These are phyloP conservation scores for Torymus auratus DNA, from an alignment of 2,888 invertebrate species.

Conservation along the genomic window DNA sequence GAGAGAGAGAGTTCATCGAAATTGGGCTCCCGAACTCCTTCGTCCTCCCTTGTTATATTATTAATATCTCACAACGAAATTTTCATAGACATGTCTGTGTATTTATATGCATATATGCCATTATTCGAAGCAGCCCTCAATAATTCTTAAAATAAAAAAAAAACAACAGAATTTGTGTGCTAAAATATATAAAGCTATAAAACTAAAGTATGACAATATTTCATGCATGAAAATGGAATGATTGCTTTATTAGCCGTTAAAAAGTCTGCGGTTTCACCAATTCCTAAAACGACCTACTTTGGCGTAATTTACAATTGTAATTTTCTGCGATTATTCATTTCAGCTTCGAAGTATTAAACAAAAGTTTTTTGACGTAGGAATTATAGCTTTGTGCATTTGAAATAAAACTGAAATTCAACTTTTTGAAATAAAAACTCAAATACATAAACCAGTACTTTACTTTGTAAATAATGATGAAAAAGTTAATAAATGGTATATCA, in stretches of 20 bases:
- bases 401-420: too few species aligned
- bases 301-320: conserved; percentile 19
- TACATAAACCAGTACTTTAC: too few species aligned
- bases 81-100: too few species aligned
- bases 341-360: neutral
- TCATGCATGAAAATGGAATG: neutral
- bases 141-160: neutral
- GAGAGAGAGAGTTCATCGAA: too few species aligned
- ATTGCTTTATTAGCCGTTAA: conserved; percentile 33
- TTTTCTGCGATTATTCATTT: conserved; percentile 7
- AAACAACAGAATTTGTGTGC: neutral
- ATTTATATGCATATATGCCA: too few species aligned
- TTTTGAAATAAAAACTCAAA: too few species aligned
- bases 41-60: too few species aligned
- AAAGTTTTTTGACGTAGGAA: neutral
- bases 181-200: neutral
- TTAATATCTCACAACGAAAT: too few species aligned
- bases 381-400: too few species aligned
- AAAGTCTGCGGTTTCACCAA: neutral
- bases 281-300: conserved; percentile 6
- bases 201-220: neutral
- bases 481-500: too few species aligned
- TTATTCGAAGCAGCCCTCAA: neutral
- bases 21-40: too few species aligned
- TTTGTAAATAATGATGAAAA: too few species aligned